Evolutionary conservation across 2,797 vertebrate genomes (phyloP).

Genomic region (Pagetopsis macropterus): DNA sequence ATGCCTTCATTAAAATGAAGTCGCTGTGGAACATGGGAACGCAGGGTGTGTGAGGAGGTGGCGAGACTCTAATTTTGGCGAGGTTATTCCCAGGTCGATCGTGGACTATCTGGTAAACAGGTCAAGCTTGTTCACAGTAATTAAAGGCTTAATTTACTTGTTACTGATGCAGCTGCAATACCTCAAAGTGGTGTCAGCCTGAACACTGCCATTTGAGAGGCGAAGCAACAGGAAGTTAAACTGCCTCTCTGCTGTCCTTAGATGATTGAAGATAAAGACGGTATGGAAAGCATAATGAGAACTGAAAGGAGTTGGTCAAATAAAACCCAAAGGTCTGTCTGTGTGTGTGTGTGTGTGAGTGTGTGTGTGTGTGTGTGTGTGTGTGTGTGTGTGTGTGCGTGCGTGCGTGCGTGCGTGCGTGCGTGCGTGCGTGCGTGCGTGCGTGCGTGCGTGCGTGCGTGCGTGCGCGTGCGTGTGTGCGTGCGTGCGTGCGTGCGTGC

Average conservation of each 20-base stretch:
- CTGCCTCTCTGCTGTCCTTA: background rate
- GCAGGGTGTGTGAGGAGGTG: background rate
- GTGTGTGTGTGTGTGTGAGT: background rate
- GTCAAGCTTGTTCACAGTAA: conserved; percentile 10
- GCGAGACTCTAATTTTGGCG: background rate
- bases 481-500: too few relatives aligned
- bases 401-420: conserved; percentile 3
- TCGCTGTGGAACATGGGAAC: background rate
- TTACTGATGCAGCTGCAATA: background rate
- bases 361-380: background rate
- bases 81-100: background rate
- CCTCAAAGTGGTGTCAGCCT: background rate
- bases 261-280: conserved; percentile 1
- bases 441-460: background rate
- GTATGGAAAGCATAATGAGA: conserved; percentile 1
- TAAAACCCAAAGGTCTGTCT: background rate
- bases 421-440: conserved; percentile 6
- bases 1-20: conserved; percentile 19
- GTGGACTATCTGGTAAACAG: conserved; percentile 6
- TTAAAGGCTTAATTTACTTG: conserved; percentile 9
- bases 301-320: background rate
- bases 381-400: background rate
- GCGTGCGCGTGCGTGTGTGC: background rate
- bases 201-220: conserved; percentile 8
- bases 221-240: background rate